Base-by-base conservation (phyloP, 2,888 invertebrate species). In the Branchipolynoe longqiensis region DNA sequence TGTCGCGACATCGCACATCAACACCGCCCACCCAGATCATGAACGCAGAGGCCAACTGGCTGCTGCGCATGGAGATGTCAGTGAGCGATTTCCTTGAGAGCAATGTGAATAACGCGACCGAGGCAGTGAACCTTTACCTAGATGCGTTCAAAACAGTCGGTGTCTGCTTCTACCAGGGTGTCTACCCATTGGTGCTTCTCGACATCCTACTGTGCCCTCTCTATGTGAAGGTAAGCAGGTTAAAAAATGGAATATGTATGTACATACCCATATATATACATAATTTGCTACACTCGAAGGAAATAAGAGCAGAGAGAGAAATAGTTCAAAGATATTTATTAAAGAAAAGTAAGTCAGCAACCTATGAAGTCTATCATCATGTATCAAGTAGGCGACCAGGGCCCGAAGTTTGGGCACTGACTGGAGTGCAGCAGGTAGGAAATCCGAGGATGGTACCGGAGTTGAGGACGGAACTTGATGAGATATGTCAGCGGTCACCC, bases 151-250 rank as follows among this genome's bases (percentile, higher is more conserved):
- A 28, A 14, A 59, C 33, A 4, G 84, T 86, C 22, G 86, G 85
- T 25, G 41, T 58, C 31, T 31, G 69, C 33, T 87, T 87, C 85
- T 86, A 87, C 59, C 56, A 86, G 12, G 86, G 86, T 14, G 84
- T 69, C 33, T 87, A 85, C 69, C 87, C 87, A n/a, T 73, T 87
- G 56, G 87, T 86, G 33, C 85, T 87, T 62, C 78, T 87, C 4
- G 87, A 87, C 28, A 58, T 83, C 41, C 85, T 87, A 41, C 69
- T 86, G 38, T 48, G 69, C 28, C n/a, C n/a, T n/a, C 85, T 85
- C 28, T 48, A 78, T 41, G 64, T 82, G n/a, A 83, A 81, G 58
- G 84, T 74, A 64, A 74, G 62, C 22, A 33, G n/a, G n/a, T 41
- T 78, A 0, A 73, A 40, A 33, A 56, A 33, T 38, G 36, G 48